phyloP scores from a whole-genome alignment of 2,888 invertebrate species.

The Meghimatium bilineatum region DNA sequence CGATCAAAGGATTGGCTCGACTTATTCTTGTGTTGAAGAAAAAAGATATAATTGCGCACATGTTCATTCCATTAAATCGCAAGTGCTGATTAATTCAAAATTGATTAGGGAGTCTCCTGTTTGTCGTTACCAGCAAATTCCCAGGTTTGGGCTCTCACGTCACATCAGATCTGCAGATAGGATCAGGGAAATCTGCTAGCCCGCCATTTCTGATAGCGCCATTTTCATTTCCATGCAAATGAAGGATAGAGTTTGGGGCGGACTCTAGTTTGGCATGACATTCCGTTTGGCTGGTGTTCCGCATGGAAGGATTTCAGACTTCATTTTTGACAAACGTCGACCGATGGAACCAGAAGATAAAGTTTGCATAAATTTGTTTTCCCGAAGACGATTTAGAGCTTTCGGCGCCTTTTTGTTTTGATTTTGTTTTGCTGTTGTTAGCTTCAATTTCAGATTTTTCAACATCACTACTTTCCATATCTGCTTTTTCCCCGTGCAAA shows the following conservation, averaged over 20 bases:
- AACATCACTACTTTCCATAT: no score
- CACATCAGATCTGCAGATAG: constrained; percentile 41
- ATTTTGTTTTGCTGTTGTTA: no score
- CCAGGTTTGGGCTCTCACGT: constrained; percentile 23
- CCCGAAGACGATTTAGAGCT: constrained; percentile 22
- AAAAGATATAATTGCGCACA: constrained; percentile 53
- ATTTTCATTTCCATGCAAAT: constrained; percentile 50
- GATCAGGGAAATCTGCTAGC: constrained; percentile 34
- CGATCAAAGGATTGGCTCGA: constrained; percentile 17
- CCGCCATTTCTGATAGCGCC: constrained; percentile 42
- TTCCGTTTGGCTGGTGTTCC: constrained; percentile 17
- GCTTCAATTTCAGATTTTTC: no score
- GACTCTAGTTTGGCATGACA: background rate
- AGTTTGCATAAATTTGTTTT: constrained; percentile 42
- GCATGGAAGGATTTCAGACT: constrained; percentile 38
- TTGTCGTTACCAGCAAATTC: constrained; percentile 38
- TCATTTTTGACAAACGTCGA: constrained; percentile 43
- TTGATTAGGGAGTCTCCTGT: constrained; percentile 56
- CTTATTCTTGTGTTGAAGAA: background rate
- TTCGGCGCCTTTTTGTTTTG: constrained; percentile 16
- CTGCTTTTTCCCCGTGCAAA: no score
- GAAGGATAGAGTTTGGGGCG: constrained; percentile 24
- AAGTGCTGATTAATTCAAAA: constrained; percentile 70
- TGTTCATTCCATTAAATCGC: constrained; percentile 57
- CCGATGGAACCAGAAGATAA: constrained; percentile 40